These are phyloP conservation scores for Thaumatotibia leucotreta DNA, from an alignment of 1,140 invertebrate genomes.

Conservation along the genomic window DNA sequence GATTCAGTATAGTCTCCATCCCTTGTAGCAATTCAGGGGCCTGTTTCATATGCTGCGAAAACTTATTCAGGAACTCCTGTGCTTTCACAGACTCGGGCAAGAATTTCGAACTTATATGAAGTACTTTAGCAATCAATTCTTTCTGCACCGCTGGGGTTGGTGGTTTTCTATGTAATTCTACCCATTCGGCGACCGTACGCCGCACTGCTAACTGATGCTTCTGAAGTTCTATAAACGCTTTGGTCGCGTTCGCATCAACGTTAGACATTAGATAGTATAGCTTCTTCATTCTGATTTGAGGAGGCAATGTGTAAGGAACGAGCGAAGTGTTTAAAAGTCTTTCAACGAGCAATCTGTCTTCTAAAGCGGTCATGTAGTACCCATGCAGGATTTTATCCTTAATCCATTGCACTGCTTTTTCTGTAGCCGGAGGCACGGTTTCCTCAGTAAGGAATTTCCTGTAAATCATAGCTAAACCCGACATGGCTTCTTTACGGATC, in stretches of 20 bases:
- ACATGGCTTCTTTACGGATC: constrained; percentile 96
- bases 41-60: constrained; percentile 88
- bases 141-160: constrained; percentile 80
- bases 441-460: constrained; percentile 92
- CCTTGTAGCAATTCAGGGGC: constrained; percentile 87
- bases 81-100: constrained; percentile 96
- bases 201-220: constrained; percentile 93
- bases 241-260: constrained; percentile 96
- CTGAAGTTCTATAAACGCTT: constrained; percentile 96
- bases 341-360: constrained; percentile 93
- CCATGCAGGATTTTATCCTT: constrained; percentile 98
- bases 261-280: constrained; percentile 94
- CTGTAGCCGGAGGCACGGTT: constrained; percentile 87
- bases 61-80: constrained; percentile 93
- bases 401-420: constrained; percentile 96
- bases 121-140: constrained; percentile 80
- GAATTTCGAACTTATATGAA: constrained; percentile 79
- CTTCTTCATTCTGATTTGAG: constrained; percentile 95
- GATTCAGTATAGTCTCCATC: constrained; percentile 91
- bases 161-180: constrained; percentile 86
- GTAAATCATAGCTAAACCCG: constrained; percentile 95
- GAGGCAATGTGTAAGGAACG: constrained; percentile 93
- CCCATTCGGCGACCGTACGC: constrained; percentile 89
- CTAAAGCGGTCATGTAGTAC: constrained; percentile 79
- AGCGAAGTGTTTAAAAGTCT: constrained; percentile 96